Conservation (phyloP, 2,888 invertebrate species). For the Sycophila texana region DNA sequence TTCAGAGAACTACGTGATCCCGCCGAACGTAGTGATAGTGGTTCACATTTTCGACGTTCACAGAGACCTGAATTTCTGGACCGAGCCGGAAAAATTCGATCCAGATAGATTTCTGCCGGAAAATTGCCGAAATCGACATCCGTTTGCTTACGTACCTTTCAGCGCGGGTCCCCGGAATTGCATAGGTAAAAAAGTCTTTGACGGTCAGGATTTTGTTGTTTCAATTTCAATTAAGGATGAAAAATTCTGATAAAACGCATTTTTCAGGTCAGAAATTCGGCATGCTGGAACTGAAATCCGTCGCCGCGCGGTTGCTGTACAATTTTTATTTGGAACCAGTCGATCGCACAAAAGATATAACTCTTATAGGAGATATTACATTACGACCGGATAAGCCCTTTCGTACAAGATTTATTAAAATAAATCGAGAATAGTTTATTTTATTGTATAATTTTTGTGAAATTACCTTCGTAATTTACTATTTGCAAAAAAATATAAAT, state of each 20-base stretch:
- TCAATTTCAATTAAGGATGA: not conserved
- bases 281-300: conserved; percentile 58
- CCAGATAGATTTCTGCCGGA: conserved; percentile 79
- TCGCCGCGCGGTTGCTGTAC: conserved; percentile 55
- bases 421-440: not conserved
- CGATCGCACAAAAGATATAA: conserved; percentile 50
- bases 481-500: too few species aligned
- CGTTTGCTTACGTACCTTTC: conserved; percentile 78
- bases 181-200: conserved; percentile 72
- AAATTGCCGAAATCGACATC: conserved; percentile 75
- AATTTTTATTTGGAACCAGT: conserved; percentile 60
- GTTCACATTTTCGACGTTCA: conserved; percentile 80
- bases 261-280: conserved; percentile 59
- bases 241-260: conserved; percentile 60
- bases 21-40: conserved; percentile 74
- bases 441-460: too few species aligned
- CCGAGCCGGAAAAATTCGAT: conserved; percentile 77
- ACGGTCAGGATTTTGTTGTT: not conserved
- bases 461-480: too few species aligned
- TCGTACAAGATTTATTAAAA: conserved; percentile 48
- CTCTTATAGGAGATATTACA: conserved; percentile 56
- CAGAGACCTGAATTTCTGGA: conserved; percentile 79
- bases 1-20: conserved; percentile 76
- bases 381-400: conserved; percentile 55
- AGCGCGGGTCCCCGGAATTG: conserved; percentile 28